phyloP scores from a whole-genome alignment of 2,888 invertebrate species.

The Nycteola revayana region DNA sequence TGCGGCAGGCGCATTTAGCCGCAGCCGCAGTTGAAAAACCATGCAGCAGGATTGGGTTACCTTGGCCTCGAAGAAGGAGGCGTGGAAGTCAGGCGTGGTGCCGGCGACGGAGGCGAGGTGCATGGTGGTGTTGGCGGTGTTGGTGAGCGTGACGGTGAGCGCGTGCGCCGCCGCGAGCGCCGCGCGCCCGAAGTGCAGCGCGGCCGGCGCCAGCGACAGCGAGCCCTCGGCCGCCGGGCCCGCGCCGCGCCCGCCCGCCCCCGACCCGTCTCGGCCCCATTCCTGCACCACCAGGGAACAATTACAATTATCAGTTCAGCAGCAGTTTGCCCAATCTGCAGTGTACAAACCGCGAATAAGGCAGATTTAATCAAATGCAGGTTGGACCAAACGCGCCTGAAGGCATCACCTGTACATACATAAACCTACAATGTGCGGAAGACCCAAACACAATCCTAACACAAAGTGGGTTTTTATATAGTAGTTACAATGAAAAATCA shows the following conservation, averaged over 20 bases:
- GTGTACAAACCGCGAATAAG: too few relatives aligned
- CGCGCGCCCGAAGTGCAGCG: constrained; percentile 81
- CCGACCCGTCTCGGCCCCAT: constrained; percentile 48
- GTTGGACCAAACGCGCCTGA: too few relatives aligned
- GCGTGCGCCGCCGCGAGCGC: constrained; percentile 94
- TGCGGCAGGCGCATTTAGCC: background rate
- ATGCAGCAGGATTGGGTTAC: constrained; percentile 67
- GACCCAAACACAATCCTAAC: too few relatives aligned
- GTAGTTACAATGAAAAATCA: too few relatives aligned
- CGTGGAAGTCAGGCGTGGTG: constrained; percentile 97
- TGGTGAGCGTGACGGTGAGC: constrained; percentile 92
- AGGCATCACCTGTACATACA: too few relatives aligned
- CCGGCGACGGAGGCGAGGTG: constrained; percentile 97
- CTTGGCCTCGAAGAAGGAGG: constrained; percentile 98
- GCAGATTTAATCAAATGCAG: too few relatives aligned
- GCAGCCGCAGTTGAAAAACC: background rate
- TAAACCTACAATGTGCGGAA: too few relatives aligned
- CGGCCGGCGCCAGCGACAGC: constrained; percentile 69
- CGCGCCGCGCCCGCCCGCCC: constrained; percentile 17
- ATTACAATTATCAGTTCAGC: too few relatives aligned
- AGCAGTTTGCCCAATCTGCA: too few relatives aligned
- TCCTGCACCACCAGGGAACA: too few relatives aligned
- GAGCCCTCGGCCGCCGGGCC: constrained; percentile 39
- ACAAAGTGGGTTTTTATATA: too few relatives aligned
- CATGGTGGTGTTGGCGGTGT: constrained; percentile 94